Percentiles rank a stretch among this genome's conserved stretches.
These are phyloP conservation scores for Athalia rosae DNA, from an alignment of 2,888 invertebrate species.

Conservation along the genomic window DNA sequence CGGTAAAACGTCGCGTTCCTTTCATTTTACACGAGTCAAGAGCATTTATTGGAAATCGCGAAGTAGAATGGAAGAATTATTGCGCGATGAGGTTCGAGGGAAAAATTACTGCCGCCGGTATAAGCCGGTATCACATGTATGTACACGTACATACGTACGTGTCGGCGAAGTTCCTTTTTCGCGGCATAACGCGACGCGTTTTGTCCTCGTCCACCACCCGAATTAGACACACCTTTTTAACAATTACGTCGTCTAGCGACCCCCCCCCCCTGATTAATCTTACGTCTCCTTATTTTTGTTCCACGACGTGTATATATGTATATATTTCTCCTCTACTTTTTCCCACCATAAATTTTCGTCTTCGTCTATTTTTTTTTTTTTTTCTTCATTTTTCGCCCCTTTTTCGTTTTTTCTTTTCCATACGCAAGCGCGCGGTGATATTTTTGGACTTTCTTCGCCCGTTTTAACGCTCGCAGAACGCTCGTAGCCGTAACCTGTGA, in stretches of 20 bases:
- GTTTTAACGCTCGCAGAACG: slow-evolving; percentile 1
- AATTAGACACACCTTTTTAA: too few species aligned
- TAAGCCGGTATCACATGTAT: not conserved
- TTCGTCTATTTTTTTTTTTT: slow-evolving; percentile 17
- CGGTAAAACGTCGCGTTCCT: slow-evolving; percentile 31
- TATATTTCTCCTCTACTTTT: slow-evolving; percentile 39
- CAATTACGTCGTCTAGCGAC: too few species aligned
- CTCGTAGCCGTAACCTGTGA: slow-evolving; percentile 11
- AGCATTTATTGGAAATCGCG: slow-evolving; percentile 28
- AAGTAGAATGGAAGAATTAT: slow-evolving; percentile 38
- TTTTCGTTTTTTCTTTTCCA: slow-evolving; percentile 6
- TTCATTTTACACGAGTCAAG: slow-evolving; percentile 39
- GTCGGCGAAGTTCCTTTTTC: not conserved
- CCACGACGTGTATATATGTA: slow-evolving; percentile 46
- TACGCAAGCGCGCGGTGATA: slow-evolving; percentile 29
- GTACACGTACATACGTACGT: too few species aligned
- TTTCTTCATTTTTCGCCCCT: slow-evolving; percentile 16
- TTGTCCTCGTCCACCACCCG: too few species aligned
- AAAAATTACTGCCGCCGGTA: slow-evolving; percentile 34
- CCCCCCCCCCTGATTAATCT: too few species aligned
- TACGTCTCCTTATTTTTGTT: slow-evolving; percentile 1
- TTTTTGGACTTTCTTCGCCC: slow-evolving; percentile 18
- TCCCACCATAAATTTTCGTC: slow-evolving; percentile 40
- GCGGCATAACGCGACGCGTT: not conserved
- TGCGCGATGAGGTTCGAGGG: slow-evolving; percentile 24